Conservation (phyloP, 2,113 vertebrate genomes). For the Morone chrysops region DNA sequence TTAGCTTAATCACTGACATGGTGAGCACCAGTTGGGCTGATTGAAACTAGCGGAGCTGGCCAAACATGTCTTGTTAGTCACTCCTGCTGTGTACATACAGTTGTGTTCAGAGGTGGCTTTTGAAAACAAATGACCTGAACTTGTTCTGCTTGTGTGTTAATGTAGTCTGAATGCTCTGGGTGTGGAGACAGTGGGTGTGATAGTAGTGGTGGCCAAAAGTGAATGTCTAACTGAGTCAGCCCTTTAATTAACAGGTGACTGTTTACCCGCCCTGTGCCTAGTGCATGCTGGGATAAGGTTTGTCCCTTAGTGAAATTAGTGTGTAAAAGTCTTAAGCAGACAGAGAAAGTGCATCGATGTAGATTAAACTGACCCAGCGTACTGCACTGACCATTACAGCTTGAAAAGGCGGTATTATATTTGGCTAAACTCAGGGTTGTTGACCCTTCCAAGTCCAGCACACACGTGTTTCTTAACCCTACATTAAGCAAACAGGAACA, state of each 20-base stretch:
- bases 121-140: background rate
- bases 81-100: constrained; percentile 5
- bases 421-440: constrained; percentile 11
- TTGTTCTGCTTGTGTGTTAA: background rate
- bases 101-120: constrained; percentile 13
- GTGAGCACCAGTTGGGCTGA: constrained; percentile 30
- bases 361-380: constrained; percentile 1
- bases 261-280: background rate
- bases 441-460: constrained; percentile 38
- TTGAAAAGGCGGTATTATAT: background rate
- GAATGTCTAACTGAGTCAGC: constrained; percentile 5
- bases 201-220: background rate
- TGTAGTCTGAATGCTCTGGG: background rate
- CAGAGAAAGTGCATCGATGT: background rate
- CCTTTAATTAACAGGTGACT: constrained; percentile 8
- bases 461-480: constrained; percentile 23
- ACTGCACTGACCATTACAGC: background rate
- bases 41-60: constrained; percentile 72
- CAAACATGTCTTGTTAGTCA: constrained; percentile 70
- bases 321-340: background rate
- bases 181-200: background rate
- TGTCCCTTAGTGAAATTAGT: background rate
- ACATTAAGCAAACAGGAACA: constrained; percentile 50
- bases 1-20: constrained; percentile 37
- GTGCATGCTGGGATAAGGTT: background rate